Base-by-base conservation (phyloP, 2,888 invertebrate species). In the Tridacna crocea region DNA sequence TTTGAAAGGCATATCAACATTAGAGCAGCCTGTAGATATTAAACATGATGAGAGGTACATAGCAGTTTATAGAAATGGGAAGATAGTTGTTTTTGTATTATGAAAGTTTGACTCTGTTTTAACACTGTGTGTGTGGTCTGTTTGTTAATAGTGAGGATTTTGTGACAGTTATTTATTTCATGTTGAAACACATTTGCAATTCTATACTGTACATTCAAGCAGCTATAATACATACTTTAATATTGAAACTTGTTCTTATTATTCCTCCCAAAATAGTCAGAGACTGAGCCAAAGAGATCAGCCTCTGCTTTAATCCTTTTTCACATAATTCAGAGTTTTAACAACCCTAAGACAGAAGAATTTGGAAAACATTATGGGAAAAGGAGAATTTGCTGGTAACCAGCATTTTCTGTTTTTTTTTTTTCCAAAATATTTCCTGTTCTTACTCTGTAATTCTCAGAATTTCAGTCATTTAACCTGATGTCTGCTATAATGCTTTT, bases 191-290 rank as follows among this genome's bases (percentile, higher is more conserved):
- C 79, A 80, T 78, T 83, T 84, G 78, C 80, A 81, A 84, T 84
- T 84, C 84, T 84, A 84, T 81, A 76, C 72, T 84, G 81, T 84
- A 84, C 79, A 84, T 72, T 84, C 84, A 84, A 79, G 81, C 81
- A 81, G 84, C 79, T 79, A 79, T 78, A 77, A 77, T 84, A 84
- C 80, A 84, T 81, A 81, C 84, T 84, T 81, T 81, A 65, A 74
- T 74, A 83, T 77, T 51, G n/a, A 61, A 36, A 46, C n/a, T 17
- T 19, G 22, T 66, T 36, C 36, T 66, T 26, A 11, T 26, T 26
- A 27, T n/a, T 55, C 55, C n/a, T 55, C 10, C n/a, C 2, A 3
- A n/a, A n/a, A 1, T 55, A n/a, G 55, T 1, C 10, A 10, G 19
- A 55, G 55, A 3, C 55, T 19, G 17, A 19, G 55, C 55, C n/a